A percentile compares a stretch with the other conserved stretches of the same genome.
These are phyloP conservation scores for Palythoa caribaeorum DNA, from an alignment of 92 coral and sea anemone genomes.

Conservation along the genomic window DNA sequence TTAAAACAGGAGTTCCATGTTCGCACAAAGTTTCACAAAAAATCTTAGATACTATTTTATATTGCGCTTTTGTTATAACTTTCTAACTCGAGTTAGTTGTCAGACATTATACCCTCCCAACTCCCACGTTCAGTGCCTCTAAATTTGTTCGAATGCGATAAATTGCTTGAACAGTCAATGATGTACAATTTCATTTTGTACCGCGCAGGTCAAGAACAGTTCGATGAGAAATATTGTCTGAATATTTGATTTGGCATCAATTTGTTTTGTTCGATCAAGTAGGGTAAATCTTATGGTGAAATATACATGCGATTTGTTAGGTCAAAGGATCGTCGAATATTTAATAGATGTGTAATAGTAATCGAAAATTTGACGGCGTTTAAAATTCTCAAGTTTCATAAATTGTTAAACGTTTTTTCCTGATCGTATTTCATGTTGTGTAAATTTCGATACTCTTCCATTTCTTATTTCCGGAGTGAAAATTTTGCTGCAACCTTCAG, in stretches of 20 bases:
- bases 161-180: not conserved
- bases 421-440: not conserved
- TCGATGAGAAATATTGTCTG: conserved; percentile 28
- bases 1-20: not conserved
- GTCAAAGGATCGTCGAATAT: not conserved
- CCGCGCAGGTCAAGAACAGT: not conserved
- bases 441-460: not conserved
- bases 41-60: not conserved
- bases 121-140: not conserved
- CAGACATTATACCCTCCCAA: not conserved
- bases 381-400: not conserved
- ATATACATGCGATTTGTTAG: not conserved
- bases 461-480: not conserved
- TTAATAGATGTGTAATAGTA: not conserved
- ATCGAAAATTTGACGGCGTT: not conserved
- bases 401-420: not conserved
- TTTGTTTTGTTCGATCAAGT: conserved; percentile 29
- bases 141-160: not conserved
- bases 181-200: not conserved
- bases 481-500: not conserved
- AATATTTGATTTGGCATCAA: conserved; percentile 36
- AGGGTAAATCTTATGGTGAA: not conserved
- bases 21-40: not conserved
- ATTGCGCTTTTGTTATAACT: not conserved
- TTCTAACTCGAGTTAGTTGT: not conserved